Base-by-base conservation (phyloP, 2,888 invertebrate species). In the Apoderus coryli region DNA sequence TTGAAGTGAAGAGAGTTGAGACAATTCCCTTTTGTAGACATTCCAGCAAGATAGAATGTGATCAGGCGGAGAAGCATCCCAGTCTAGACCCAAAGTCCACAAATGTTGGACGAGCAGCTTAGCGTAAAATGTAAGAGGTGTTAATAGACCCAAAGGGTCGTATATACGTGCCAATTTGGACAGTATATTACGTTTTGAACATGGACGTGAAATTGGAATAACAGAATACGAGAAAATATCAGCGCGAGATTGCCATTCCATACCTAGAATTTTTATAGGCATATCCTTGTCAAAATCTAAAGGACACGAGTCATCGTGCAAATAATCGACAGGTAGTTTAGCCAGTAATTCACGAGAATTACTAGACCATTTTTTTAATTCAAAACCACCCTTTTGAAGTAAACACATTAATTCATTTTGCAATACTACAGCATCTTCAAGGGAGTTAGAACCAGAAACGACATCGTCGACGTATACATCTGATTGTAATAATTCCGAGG, bases 281-380 rank as follows among this genome's bases (percentile, higher is more conserved):
- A n/a, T n/a, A n/a, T n/a, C n/a, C n/a, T 27, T 27, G 9, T 27
- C 27, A 5, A 14, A 14, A 13, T 26, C 16, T 15, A 27, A 27
- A 27, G 15, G 3, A 2, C 2, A 27, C 4, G 27, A 11, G 15
- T 16, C 10, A 16, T 11, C 11, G 27, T 15, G 5, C n/a, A n/a
- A n/a, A n/a, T n/a, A n/a, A n/a, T n/a, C n/a, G n/a, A n/a, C n/a
- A n/a, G n/a, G n/a, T n/a, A 27, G 10, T 10, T 27, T 10, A n/a
- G 13, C 4, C n/a, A 27, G 27, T 4, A 27, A 2, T 7, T 27
- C n/a, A 13, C n/a, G 4, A 13, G n/a, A 10, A 10, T 27, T 27
- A 11, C 27, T 27, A 7, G 27, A 3, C 14, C 27, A n/a, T n/a
- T n/a, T n/a, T n/a, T n/a, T 27, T 4, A 14, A 16, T 2, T 14